Base-by-base conservation (phyloP, 1,140 invertebrate species). In the Aphidius ervi region DNA sequence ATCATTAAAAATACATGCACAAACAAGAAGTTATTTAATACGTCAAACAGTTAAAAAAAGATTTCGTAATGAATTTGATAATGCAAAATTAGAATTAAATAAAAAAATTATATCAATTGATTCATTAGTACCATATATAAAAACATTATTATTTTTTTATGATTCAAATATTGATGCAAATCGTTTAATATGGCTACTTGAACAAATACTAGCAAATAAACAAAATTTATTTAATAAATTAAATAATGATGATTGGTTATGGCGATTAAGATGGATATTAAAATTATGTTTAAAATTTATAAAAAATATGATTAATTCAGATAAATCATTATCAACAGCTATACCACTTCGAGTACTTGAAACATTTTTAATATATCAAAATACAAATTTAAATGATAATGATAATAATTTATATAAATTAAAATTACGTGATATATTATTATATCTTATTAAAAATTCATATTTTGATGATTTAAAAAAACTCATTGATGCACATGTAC, bases 91-190 rank as follows among this genome's bases (percentile, higher is more conserved):
- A 54, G 67, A 68, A 20, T 64, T 77, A 47, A 79, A 79, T 61
- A 72, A 76, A 55, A 82, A 79, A 46, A 69, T 80, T 56, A 67
- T 83, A 31, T 80, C 82, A 67, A 66, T 83, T 56, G 76, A 84
- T 31, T 74, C 83, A 48, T 63, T 89, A 16, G 74, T 75, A 61
- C 69, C 78, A 53, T 81, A 87, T 62, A 72, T 88, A 49, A 81
- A 81, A 46, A 87, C 83, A 66, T 79, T 90, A 58, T 76, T 91
- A 65, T 92, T 93, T 69, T 94, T 94, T 77, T 94, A 91, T 74
- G 81, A 87, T 72, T 79, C 82, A 46, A 74, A 79, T 55, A 71
- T 82, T 65, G 93, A 95, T 82, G 79, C 81, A 49, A 77, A 82
- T 48, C 85, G 91, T 83, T 75, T 95, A 78, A 79, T 86, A 56